Evolutionary conservation across 2,888 invertebrate species (phyloP).

Genomic region (Apeira syringaria): DNA sequence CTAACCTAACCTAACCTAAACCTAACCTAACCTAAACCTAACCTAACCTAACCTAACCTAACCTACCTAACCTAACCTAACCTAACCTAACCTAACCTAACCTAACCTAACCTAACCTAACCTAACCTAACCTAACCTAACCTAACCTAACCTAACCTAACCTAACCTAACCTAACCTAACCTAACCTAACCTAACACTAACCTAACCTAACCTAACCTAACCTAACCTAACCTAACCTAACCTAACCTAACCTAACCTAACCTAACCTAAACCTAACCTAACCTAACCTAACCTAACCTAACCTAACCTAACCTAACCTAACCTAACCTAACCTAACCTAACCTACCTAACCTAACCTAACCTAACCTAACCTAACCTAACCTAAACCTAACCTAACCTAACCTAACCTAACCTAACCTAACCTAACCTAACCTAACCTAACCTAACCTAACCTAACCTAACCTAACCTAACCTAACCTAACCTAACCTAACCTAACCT

Average conservation of each 20-base stretch:
- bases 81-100: conserved; percentile 28
- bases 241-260: conserved; percentile 30
- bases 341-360: conserved; percentile 34
- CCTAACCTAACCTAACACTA: conserved; percentile 32
- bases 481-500: conserved; percentile 25
- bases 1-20: conserved; percentile 16
- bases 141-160: conserved; percentile 32
- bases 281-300: conserved; percentile 13
- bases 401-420: conserved; percentile 19
- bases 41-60: conserved; percentile 21
- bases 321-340: conserved; percentile 34
- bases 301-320: conserved; percentile 32
- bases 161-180: conserved; percentile 32
- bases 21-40: conserved; percentile 20
- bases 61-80: conserved; percentile 26
- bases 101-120: conserved; percentile 33
- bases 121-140: conserved; percentile 34
- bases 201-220: conserved; percentile 28
- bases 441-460: conserved; percentile 29
- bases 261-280: conserved; percentile 26
- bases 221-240: conserved; percentile 29
- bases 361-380: conserved; percentile 31
- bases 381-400: conserved; percentile 31
- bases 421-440: conserved; percentile 21
- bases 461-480: conserved; percentile 28